Evolutionary conservation across 2,113 vertebrate genomes (phyloP).

Genomic region (Xyrauchen texanus): DNA sequence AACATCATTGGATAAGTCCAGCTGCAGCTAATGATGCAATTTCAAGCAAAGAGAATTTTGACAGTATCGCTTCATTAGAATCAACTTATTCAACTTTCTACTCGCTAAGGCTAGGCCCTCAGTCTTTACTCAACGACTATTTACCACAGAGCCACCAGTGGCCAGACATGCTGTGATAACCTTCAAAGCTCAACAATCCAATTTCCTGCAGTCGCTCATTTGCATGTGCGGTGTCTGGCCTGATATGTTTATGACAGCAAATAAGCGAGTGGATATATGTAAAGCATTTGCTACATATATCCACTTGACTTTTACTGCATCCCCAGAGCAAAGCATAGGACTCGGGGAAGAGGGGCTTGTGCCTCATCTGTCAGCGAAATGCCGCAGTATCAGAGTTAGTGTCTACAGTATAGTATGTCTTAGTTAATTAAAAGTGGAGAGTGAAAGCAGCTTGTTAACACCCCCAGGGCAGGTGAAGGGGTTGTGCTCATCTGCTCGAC

Average conservation of each 20-base stretch:
- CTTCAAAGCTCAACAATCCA: conserved; percentile 40
- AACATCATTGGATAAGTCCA: not conserved
- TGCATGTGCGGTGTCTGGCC: conserved; percentile 41
- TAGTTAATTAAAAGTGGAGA: conserved; percentile 1
- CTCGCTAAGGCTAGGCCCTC: conserved; percentile 1
- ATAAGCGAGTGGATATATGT: no score
- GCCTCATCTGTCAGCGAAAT: conserved; percentile 3
- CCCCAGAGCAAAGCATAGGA: conserved; percentile 12
- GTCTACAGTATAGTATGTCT: not conserved
- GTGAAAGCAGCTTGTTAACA: conserved; percentile 23
- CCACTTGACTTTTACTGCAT: conserved; percentile 50
- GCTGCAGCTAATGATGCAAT: not conserved
- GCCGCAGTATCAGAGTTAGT: conserved; percentile 17
- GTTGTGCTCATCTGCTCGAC: conserved; percentile 10
- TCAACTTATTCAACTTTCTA: conserved; percentile 11
- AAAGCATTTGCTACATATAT: conserved; percentile 45
- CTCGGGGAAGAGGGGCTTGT: conserved; percentile 18
- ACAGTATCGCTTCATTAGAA: conserved; percentile 18
- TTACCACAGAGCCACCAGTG: conserved; percentile 17
- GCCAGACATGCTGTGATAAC: conserved; percentile 32
- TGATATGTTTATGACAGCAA: conserved; percentile 18
- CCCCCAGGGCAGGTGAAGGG: conserved; percentile 4
- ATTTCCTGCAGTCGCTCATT: conserved; percentile 45
- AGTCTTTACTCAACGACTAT: conserved; percentile 5
- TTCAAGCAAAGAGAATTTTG: not conserved